These are phyloP conservation scores for Acrobeloides nanus DNA, from an alignment of 2,888 invertebrate genomes.

Conservation along the genomic window DNA sequence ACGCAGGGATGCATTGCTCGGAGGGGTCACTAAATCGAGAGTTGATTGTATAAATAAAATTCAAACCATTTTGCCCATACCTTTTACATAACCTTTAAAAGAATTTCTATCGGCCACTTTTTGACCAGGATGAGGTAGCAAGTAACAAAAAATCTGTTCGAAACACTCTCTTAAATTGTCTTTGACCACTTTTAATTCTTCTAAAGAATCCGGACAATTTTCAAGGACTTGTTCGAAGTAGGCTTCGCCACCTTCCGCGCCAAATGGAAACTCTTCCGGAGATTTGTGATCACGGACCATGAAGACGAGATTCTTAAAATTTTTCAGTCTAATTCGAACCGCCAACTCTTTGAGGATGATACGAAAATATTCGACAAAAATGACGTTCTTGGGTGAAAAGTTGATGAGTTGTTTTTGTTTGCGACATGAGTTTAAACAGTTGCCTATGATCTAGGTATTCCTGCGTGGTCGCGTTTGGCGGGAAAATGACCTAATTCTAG, in stretches of 20 bases:
- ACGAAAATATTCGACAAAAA: background rate
- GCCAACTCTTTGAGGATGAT: constrained; percentile 5
- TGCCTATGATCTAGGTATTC: no score
- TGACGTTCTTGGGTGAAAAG: background rate
- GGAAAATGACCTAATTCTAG: no score
- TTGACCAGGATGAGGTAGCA: constrained; percentile 49
- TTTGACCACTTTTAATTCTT: constrained; percentile 17
- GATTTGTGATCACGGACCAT: constrained; percentile 58
- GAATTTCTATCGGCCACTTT: constrained; percentile 47
- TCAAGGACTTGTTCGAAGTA: constrained; percentile 30
- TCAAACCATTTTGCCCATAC: constrained; percentile 13
- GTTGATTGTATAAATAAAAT: no score
- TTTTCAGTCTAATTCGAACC: no score
- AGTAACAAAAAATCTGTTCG: constrained; percentile 37
- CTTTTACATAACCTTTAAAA: constrained; percentile 47
- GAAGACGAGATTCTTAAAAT: constrained; percentile 47
- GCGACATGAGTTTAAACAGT: no score
- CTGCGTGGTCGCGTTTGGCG: no score
- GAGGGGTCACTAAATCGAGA: no score
- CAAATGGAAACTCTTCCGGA: constrained; percentile 49
- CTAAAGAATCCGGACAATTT: constrained; percentile 6
- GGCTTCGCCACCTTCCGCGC: constrained; percentile 35
- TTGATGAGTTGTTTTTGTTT: no score
- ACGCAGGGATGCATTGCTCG: no score
- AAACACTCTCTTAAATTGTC: constrained; percentile 39